A percentile compares a stretch with the other conserved stretches of the same genome.
Conservation (phyloP, 2,797 vertebrate species). For the Lepus townsendii region DNA sequence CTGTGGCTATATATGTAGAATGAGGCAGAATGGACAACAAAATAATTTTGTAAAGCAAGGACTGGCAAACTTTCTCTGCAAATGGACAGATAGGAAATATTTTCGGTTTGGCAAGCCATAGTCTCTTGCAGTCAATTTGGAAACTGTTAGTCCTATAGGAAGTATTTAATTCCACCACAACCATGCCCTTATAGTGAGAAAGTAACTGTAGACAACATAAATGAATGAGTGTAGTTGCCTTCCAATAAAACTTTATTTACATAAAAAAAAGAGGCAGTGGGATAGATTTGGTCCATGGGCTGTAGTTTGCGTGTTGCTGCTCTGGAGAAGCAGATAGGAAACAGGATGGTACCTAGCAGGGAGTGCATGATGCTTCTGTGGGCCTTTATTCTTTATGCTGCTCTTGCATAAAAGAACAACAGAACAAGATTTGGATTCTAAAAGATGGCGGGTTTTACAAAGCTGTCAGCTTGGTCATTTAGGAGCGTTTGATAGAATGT, state of each 20-base stretch:
- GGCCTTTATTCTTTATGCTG: conserved; percentile 21
- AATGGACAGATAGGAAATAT: neutral
- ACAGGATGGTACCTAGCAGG: neutral
- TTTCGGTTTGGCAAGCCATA: conserved; percentile 25
- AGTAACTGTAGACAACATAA: neutral
- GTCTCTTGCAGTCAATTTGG: neutral
- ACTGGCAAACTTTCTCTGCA: neutral
- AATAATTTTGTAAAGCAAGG: neutral
- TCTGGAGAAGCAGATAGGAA: conserved; percentile 15
- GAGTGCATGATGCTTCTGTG: neutral
- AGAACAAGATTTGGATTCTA: conserved; percentile 36
- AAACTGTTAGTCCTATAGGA: neutral
- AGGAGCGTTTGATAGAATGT: neutral
- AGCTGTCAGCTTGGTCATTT: conserved; percentile 34
- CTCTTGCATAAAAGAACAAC: neutral
- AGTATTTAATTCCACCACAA: neutral
- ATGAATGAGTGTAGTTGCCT: neutral
- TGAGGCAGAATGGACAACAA: conserved; percentile 18
- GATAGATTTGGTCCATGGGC: neutral
- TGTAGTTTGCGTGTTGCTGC: neutral
- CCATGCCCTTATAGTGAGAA: neutral
- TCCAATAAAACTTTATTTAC: conserved; percentile 45
- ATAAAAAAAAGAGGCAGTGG: neutral
- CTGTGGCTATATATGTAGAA: neutral
- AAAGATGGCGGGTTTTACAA: conserved; percentile 49